These are phyloP conservation scores for Anguilla anguilla DNA, from an alignment of 2,797 vertebrate species.

Conservation along the genomic window DNA sequence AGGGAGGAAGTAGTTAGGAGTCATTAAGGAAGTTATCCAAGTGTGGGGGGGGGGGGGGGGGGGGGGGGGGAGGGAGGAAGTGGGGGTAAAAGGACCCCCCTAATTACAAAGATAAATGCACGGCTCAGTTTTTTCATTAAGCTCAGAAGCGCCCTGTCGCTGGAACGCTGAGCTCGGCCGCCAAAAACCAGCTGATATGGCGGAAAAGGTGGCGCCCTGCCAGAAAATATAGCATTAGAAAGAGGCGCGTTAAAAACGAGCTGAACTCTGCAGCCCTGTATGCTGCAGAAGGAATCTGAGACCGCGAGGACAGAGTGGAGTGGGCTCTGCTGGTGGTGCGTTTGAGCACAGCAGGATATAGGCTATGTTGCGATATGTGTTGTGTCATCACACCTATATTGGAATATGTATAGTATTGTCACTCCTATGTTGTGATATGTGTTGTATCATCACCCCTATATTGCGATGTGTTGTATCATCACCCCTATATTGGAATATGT, in stretches of 20 bases:
- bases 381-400: no score
- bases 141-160: not conserved
- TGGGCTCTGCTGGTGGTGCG: not conserved
- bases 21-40: conserved; percentile 27
- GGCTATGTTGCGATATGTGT: no score
- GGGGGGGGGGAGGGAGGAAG: not conserved
- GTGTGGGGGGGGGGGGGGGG: not conserved
- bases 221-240: not conserved
- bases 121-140: conserved; percentile 15
- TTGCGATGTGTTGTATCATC: no score
- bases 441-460: no score
- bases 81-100: not conserved
- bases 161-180: not conserved
- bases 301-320: not conserved
- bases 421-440: no score
- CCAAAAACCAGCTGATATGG: not conserved
- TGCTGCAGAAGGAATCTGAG: not conserved
- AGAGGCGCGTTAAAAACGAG: not conserved
- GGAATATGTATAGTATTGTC: no score
- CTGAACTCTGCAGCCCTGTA: not conserved
- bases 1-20: conserved; percentile 25
- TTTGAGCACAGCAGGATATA: not conserved
- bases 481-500: no score
- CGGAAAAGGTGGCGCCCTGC: not conserved
- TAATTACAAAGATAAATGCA: conserved; percentile 30